A percentile compares a stretch with the other conserved stretches of the same genome.
phyloP scores from a whole-genome alignment of 92 coral and sea anemone species.

The Actinernus sp. region DNA sequence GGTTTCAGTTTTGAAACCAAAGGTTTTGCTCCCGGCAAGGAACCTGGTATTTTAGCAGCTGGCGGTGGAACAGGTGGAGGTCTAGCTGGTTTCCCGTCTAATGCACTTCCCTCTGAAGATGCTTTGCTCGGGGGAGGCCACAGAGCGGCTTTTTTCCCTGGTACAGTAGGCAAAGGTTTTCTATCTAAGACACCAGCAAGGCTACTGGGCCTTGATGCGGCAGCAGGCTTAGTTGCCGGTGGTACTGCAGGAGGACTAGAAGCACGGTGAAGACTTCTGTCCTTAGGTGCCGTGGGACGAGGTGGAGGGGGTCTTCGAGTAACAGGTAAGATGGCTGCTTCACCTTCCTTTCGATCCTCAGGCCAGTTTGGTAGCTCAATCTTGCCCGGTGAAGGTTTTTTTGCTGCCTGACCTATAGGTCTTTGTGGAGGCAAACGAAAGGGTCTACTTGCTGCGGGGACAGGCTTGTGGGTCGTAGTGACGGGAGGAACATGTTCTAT shows the following conservation, averaged over 20 bases:
- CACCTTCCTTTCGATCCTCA: not conserved
- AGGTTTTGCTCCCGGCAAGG: no score
- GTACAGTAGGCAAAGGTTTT: slow-evolving; percentile 1
- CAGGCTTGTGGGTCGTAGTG: no score
- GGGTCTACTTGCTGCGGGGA: no score
- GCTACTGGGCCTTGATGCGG: slow-evolving; percentile 21
- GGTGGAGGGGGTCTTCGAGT: slow-evolving; percentile 31
- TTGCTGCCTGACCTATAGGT: no score
- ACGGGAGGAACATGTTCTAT: no score
- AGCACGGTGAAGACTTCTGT: slow-evolving; percentile 7
- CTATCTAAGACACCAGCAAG: slow-evolving; percentile 19
- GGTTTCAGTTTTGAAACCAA: no score
- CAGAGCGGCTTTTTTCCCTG: not conserved
- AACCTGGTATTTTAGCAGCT: not conserved
- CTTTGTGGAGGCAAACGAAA: no score
- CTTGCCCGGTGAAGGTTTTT: slow-evolving; percentile 26
- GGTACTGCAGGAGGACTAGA: slow-evolving; percentile 23
- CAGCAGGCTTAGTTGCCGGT: slow-evolving; percentile 2
- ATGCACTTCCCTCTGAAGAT: not conserved
- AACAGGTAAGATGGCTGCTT: not conserved
- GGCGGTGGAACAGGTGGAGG: not conserved
- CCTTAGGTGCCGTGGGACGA: slow-evolving; percentile 17
- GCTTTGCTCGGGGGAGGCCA: not conserved
- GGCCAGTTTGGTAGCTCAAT: slow-evolving; percentile 54
- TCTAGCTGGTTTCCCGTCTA: not conserved